Evolutionary conservation across 2,888 invertebrate species (phyloP), one percentile per base, ranked within the genome.

Genomic region (Plebejus anna): DNA sequence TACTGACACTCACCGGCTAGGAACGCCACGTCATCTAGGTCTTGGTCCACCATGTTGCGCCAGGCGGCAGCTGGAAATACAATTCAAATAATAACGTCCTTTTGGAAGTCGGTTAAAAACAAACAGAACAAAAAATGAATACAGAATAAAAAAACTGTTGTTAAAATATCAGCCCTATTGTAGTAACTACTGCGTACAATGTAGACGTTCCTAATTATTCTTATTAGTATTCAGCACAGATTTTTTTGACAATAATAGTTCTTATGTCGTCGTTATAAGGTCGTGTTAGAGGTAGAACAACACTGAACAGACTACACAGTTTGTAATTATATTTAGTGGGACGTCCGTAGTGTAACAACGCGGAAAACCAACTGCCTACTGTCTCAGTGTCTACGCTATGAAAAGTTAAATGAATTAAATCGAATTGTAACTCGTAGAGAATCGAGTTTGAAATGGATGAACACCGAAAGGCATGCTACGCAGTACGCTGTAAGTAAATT

Each of bases 21-120:
- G 94, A 98, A 98, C 80, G 98, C 98, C 85, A 98, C 97, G 94
- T 98, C 98, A 89, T 98, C 98, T 87, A 98, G 96, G 94, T 98
- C 98, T 89, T 97, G 97, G 88, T 98, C 98, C 91, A 97, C 97
- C 97, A 98, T 97, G 85, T 95, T 95, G 81, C 95, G 95, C 94
- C 96, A 95, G 82, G 94, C 94, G 80, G 94, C 94, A 87, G 92
- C 90, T 91, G 82, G 79, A 72, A 80, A 72, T 13, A 16, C 38
- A 47, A 42, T 59, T 66, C 78, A 75, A 55, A 70, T 42, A 28
- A 42, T 22, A 72, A 72, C 4, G 4, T 28, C 22, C 4, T 70
- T 22, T 51, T 55, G 9, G 1, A 36, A 77, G 59, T 7, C 22
- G 59, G 22, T 66, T 66, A 66, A 66, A 61, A 28, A 11, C 28